These are phyloP conservation scores for Guaruba guarouba DNA, from an alignment of 2,113 vertebrate species.

Conservation along the genomic window DNA sequence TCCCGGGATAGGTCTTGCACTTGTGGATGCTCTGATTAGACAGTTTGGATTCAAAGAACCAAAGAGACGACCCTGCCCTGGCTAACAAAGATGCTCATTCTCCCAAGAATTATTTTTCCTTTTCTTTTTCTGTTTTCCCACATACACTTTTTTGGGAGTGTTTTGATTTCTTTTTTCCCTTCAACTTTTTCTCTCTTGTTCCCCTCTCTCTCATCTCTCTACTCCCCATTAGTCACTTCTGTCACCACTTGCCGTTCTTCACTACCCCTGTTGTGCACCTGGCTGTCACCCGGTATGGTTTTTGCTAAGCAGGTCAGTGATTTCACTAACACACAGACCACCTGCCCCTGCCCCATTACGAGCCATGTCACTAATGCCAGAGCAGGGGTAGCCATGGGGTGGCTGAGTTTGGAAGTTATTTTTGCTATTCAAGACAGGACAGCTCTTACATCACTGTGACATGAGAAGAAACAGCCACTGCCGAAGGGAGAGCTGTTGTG, in stretches of 20 bases:
- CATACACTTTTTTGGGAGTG: not conserved
- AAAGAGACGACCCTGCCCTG: not conserved
- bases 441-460: not conserved
- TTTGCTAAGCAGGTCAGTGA: not conserved
- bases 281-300: not conserved
- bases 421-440: not conserved
- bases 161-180: not conserved
- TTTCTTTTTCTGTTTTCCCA: not conserved
- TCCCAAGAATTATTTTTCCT: not conserved
- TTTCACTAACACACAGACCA: not conserved
- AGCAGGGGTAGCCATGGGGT: accelerated
- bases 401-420: not conserved
- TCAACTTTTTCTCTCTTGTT: not conserved
- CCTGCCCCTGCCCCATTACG: not conserved
- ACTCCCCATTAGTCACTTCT: not conserved
- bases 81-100: not conserved
- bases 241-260: not conserved
- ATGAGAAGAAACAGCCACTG: not conserved
- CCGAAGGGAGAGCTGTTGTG: not conserved
- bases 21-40: not conserved
- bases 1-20: not conserved
- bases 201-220: not conserved
- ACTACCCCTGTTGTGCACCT: accelerated
- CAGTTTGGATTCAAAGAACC: not conserved
- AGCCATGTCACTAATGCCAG: not conserved